Evolutionary conservation across 2,797 vertebrate genomes (phyloP).

Genomic region (Agapornis canus): DNA sequence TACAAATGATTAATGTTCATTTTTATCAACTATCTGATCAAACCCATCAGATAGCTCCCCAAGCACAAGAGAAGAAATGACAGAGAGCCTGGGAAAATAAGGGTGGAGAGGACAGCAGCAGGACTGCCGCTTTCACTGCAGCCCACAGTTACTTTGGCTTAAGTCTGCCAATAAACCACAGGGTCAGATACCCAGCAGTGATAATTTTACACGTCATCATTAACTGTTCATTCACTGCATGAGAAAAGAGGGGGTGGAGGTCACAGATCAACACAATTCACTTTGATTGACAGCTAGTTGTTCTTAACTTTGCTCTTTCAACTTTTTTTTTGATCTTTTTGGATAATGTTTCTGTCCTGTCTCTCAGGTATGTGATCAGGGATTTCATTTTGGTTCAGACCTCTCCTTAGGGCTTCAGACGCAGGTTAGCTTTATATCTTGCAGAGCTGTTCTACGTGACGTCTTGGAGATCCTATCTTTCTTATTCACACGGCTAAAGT

Average conservation of each 20-base stretch:
- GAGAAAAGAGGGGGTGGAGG: conserved; percentile 69
- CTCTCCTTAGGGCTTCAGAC: neutral
- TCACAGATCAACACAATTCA: conserved; percentile 59
- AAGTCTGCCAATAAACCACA: conserved; percentile 57
- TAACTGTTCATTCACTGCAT: conserved; percentile 48
- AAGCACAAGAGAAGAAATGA: conserved; percentile 17
- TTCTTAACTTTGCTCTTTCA: conserved; percentile 28
- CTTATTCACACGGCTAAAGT: neutral
- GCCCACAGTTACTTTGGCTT: conserved; percentile 38
- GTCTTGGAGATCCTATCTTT: neutral
- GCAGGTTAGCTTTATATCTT: conserved; percentile 5
- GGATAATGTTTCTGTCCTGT: conserved; percentile 16
- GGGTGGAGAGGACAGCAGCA: conserved; percentile 45
- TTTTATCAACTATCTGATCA: conserved; percentile 24
- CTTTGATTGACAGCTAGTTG: conserved; percentile 23
- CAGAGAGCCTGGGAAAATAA: conserved; percentile 62
- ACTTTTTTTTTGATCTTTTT: conserved; percentile 23
- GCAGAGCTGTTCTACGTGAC: neutral
- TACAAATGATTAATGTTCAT: conserved; percentile 50
- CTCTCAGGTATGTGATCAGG: conserved; percentile 36
- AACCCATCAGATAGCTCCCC: neutral
- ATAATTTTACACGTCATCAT: conserved; percentile 51
- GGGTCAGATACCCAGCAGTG: conserved; percentile 39
- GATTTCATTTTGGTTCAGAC: conserved; percentile 19
- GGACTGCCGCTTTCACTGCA: conserved; percentile 42